These are phyloP conservation scores for Lethenteron reissneri DNA, from an alignment of 2,113 vertebrate genomes.

Conservation along the genomic window DNA sequence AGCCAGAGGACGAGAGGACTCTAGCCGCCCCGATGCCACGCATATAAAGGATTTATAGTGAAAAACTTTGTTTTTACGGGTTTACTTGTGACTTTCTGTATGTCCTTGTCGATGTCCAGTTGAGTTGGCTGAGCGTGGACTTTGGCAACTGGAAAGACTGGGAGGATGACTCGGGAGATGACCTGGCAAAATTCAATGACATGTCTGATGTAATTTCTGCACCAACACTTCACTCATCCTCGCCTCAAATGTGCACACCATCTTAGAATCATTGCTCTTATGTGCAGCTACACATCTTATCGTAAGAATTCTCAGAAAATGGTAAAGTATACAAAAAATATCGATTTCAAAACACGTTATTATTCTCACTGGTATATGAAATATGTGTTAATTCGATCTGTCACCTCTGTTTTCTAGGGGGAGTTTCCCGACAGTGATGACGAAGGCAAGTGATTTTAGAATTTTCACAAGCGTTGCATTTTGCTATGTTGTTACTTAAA, in stretches of 20 bases:
- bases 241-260: slow-evolving; percentile 6
- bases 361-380: neutral
- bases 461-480: no score
- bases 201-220: slow-evolving; percentile 49
- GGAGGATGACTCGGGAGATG: slow-evolving; percentile 91
- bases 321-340: neutral
- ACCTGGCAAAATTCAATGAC: slow-evolving; percentile 70
- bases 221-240: neutral
- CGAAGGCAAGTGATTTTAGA: slow-evolving; percentile 41
- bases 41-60: no score
- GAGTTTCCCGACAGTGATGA: slow-evolving; percentile 93
- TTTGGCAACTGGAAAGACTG: slow-evolving; percentile 99
- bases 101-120: slow-evolving; percentile 22
- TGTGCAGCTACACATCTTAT: neutral
- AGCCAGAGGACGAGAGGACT: no score
- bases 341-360: neutral
- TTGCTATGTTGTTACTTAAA: no score
- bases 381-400: neutral
- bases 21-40: no score
- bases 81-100: neutral
- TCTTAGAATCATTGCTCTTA: neutral
- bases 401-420: slow-evolving; percentile 22
- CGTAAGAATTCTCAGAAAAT: neutral
- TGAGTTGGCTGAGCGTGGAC: slow-evolving; percentile 86
- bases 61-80: no score